Base-by-base conservation (phyloP, 2,888 invertebrate genomes). In the Phortica magna region DNA sequence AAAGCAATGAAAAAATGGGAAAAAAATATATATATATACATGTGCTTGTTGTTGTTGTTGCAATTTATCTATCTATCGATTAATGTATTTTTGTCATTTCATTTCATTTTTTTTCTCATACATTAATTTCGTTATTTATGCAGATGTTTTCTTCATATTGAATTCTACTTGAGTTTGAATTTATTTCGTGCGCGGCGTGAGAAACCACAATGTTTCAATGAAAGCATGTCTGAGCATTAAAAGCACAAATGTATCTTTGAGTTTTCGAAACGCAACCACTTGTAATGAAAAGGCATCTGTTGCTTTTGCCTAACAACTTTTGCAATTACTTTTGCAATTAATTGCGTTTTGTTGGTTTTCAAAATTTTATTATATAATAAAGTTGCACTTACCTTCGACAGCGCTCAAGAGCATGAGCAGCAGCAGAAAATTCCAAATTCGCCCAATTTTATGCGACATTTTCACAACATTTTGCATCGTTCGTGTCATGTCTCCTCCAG, bases 1-100 rank as follows among this genome's bases (percentile, higher is more conserved):
- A 71, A 71, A 71, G 53, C 55, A 71, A 71, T 71, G n/a, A 71
- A 71, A n/a, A 71, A n/a, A n/a, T n/a, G n/a, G n/a, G n/a, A n/a
- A 68, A 48, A 68, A 41, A 41, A n/a, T 43, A 12, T 43, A 64
- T 55, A 39, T 9, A 5, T n/a, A n/a, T n/a, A n/a, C n/a, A n/a
- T n/a, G n/a, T n/a, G 10, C 31, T 39, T 22, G 31, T 55, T 53
- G 53, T 71, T 53, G 53, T 71, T 53, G 53, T 53, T 39, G 39
- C 70, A 71, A 71, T 71, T 71, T 55, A 68, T 22, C 61, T 55
- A 68, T 22, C 61, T n/a, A 61, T 61, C 22, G 61, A 61, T 61
- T 17, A 19, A 53, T 71, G 53, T 14, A 31, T n/a, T 22, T 71
- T 19, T 61, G 5, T 61, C 19, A 10, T 71, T 71, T 0, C 19